Percentiles rank a stretch among this genome's conserved stretches.
Conservation (phyloP, 2,113 vertebrate species). For the Quiscalus mexicanus region DNA sequence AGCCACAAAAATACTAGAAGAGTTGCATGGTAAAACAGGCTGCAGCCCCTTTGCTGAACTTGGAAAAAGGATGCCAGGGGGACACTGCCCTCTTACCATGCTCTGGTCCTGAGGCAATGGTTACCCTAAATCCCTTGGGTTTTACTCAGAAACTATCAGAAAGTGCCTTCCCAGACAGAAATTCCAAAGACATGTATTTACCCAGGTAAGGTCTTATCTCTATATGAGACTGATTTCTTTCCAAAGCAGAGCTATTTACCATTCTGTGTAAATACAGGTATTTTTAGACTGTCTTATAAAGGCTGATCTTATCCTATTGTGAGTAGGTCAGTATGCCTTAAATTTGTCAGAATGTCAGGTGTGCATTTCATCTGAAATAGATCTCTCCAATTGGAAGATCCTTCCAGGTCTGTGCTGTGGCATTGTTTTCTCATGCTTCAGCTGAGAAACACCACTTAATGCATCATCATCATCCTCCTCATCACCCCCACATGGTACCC, state of each 20-base stretch:
- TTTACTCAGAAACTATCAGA: background rate
- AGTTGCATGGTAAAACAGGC: background rate
- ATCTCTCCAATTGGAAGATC: background rate
- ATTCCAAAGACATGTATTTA: background rate
- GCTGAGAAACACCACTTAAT: background rate
- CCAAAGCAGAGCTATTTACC: background rate
- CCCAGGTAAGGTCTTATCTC: background rate
- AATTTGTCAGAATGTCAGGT: background rate
- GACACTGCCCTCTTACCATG: background rate
- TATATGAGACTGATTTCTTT: background rate
- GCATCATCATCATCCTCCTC: background rate
- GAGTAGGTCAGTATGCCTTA: background rate
- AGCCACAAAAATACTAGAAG: background rate
- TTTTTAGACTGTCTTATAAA: background rate
- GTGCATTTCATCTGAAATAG: background rate
- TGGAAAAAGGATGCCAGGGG: background rate
- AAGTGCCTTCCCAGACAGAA: background rate
- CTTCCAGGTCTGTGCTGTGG: background rate
- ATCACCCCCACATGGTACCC: background rate
- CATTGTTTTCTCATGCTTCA: background rate
- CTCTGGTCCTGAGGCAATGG: background rate
- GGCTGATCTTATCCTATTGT: background rate
- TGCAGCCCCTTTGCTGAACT: background rate
- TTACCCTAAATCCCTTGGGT: background rate
- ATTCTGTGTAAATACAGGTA: background rate